Conservation (phyloP, 2,113 vertebrate species). For the Catagonus wagneri region DNA sequence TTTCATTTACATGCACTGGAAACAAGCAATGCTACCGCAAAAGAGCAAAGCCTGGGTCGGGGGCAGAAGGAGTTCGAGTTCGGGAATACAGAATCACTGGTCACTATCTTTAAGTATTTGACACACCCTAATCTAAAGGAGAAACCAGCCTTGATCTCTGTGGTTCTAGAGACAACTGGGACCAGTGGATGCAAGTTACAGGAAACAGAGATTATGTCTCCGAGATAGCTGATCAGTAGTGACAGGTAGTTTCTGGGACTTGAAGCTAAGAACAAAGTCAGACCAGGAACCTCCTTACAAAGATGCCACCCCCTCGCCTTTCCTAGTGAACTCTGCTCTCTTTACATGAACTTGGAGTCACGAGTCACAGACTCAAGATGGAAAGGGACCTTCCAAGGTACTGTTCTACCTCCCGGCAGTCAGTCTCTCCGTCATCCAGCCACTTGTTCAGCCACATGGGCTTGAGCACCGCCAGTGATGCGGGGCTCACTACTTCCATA, state of each 20-base stretch:
- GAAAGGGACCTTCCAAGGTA: neutral
- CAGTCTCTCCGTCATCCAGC: neutral
- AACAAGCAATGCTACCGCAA: neutral
- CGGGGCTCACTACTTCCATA: neutral
- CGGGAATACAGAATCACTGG: neutral
- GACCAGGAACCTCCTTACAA: neutral
- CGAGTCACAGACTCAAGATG: neutral
- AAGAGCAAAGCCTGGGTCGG: neutral
- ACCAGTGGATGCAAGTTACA: neutral
- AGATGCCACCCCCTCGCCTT: neutral
- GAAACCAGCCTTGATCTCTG: neutral
- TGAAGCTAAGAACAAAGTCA: neutral
- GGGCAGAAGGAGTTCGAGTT: fast-evolving
- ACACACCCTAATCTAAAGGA: neutral
- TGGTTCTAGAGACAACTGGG: neutral
- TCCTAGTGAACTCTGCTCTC: neutral
- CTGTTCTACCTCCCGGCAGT: neutral
- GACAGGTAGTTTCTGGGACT: neutral
- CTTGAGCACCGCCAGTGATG: too few relatives aligned
- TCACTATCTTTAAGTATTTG: neutral
- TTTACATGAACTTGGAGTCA: neutral
- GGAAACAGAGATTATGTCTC: neutral
- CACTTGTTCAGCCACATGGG: neutral
- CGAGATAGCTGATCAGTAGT: neutral
- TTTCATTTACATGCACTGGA: neutral